Evolutionary conservation across 2,888 invertebrate species (phyloP).

Genomic region (Heliconius ethilla): DNA sequence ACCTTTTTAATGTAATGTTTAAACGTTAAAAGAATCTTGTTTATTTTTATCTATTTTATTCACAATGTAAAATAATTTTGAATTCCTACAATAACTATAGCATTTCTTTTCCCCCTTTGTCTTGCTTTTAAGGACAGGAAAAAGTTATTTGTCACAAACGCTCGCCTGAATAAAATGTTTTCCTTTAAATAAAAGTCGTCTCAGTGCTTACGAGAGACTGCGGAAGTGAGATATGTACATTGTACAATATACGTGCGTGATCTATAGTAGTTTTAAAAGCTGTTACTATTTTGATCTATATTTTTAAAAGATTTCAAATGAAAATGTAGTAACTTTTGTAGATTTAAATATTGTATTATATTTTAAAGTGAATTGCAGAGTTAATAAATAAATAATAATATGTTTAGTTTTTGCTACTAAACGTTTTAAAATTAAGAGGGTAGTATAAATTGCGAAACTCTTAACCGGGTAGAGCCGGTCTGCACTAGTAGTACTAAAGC

Average conservation of each 20-base stretch:
- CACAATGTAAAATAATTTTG: neutral
- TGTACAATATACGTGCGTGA: constrained; percentile 1
- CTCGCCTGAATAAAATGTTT: constrained; percentile 23
- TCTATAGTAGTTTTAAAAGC: neutral
- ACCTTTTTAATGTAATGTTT: too few species aligned
- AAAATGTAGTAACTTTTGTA: neutral
- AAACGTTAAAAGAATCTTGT: too few species aligned
- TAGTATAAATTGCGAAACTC: too few species aligned
- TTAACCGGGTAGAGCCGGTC: too few species aligned
- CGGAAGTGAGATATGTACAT: neutral
- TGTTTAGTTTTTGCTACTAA: neutral
- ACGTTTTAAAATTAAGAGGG: neutral
- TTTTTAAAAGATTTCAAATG: neutral
- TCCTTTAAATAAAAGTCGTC: constrained; percentile 10
- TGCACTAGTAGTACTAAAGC: too few species aligned
- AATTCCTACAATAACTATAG: neutral
- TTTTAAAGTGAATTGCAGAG: neutral
- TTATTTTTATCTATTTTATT: neutral
- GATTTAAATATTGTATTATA: neutral
- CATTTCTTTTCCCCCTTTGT: constrained; percentile 25
- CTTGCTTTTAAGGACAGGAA: constrained; percentile 22
- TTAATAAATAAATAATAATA: neutral
- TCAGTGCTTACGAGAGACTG: constrained; percentile 1
- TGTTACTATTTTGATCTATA: neutral
- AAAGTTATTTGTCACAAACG: constrained; percentile 27